Evolutionary conservation across 2,888 invertebrate genomes (phyloP), one percentile per base, ranked within the genome.

Genomic region (Ischnus inquisitorius): DNA sequence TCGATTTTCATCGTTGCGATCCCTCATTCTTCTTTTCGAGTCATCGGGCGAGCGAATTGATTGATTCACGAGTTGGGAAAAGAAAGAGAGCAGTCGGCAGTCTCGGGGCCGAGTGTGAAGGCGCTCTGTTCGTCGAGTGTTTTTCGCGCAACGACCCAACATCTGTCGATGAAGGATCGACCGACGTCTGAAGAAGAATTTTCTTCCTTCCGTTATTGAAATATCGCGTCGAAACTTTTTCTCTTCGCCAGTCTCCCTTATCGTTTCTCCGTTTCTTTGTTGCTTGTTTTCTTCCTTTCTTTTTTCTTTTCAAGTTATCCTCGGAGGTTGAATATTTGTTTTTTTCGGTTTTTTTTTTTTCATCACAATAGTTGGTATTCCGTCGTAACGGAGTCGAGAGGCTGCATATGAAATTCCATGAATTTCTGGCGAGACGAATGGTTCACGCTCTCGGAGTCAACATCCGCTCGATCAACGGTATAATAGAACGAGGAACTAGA

Each of bases 1-100:
- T 78, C 78, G 48, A 69, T 69, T 78, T 77, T 78, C 64, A 75
- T 60, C 60, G 34, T 34, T 54, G 46, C 41, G 22, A 77, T 46
- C 60, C 8, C 68, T 77, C 57, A 14, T 57, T 43, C n/a, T 25
- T 57, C 34, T 57, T 43, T 77, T 46, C n/a, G 34, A 25, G 12
- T 62, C 60, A 60, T 48, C 46, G 68, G 68, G 41, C 72, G 16
- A 16, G 28, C 57, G 16, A 60, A 72, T 62, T 60, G 72, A 60
- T 71, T 57, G 54, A 25, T 72, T 60, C 19, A 46, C 60, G 60
- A 28, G 19, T 46, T n/a, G 1, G 28, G 34, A 8, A 34, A 34
- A 57, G 25, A 14, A 60, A 43, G 43, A 43, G 10, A 41, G 41
- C 12, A 25, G 51, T 34, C 34, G 1, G 34, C 16, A n/a, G 8